Percentiles rank a stretch among this genome's conserved stretches.
These are phyloP conservation scores for Operophtera brumata DNA, from an alignment of 2,888 invertebrate species.

Conservation along the genomic window DNA sequence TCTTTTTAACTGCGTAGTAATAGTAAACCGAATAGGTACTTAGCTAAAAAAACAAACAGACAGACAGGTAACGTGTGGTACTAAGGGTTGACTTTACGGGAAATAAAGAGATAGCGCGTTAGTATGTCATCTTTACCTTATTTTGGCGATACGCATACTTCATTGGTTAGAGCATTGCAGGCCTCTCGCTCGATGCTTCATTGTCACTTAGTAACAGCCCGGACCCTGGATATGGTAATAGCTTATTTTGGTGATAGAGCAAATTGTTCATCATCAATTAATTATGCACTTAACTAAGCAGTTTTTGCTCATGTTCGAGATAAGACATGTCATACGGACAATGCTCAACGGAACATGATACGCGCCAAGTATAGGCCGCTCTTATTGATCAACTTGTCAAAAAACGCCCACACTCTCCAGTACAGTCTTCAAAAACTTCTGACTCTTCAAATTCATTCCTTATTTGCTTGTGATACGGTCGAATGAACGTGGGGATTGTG, in stretches of 20 bases:
- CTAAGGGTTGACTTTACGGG: no score
- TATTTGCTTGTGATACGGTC: conserved; percentile 14
- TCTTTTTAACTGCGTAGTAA: no score
- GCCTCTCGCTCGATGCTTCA: no score
- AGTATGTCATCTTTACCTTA: no score
- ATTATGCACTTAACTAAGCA: conserved; percentile 8
- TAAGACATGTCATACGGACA: conserved; percentile 37
- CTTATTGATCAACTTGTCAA: conserved; percentile 55
- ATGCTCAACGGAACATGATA: conserved; percentile 44
- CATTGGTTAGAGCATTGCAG: no score
- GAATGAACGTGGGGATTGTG: not conserved
- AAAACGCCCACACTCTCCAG: conserved; percentile 42
- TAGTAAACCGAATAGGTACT: no score
- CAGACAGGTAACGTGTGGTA: no score
- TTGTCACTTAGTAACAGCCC: no score
- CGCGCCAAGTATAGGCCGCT: conserved; percentile 46
- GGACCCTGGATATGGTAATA: no score
- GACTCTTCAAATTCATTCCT: conserved; percentile 8
- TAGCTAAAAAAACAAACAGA: no score
- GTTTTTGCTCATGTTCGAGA: conserved; percentile 18
- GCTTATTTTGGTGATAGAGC: not conserved
- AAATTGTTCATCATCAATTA: conserved; percentile 1
- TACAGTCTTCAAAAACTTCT: not conserved
- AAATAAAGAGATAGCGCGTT: no score
- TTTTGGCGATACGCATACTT: no score